phyloP scores from a whole-genome alignment of 2,797 vertebrate species.

The Darevskia nairensis region DNA sequence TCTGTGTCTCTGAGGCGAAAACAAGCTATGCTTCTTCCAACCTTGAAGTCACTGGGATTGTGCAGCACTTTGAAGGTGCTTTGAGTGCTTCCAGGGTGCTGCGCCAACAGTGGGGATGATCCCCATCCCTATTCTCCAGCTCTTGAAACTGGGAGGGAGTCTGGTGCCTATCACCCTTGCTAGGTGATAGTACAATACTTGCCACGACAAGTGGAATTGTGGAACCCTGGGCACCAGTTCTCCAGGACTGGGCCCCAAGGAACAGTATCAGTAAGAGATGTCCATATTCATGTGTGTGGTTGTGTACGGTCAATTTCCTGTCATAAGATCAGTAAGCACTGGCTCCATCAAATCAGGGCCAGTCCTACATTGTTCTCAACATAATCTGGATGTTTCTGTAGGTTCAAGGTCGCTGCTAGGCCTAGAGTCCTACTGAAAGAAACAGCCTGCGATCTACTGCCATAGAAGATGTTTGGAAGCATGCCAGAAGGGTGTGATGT shows the following conservation, averaged over 20 bases:
- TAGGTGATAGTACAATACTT: background rate
- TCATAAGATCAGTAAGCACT: background rate
- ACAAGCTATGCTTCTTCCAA: no score
- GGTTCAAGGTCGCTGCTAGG: background rate
- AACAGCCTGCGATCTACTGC: background rate
- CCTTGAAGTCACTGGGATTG: no score
- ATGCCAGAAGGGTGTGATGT: background rate
- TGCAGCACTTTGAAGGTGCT: no score
- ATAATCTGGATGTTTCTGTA: background rate
- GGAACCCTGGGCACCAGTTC: background rate
- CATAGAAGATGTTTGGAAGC: background rate
- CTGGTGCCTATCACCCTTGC: no score
- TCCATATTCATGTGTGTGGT: background rate
- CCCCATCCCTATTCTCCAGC: no score
- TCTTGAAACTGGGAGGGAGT: no score
- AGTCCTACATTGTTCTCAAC: no score
- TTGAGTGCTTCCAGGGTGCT: no score
- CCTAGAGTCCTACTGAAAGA: background rate
- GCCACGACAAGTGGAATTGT: background rate
- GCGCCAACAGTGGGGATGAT: no score
- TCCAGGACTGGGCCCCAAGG: background rate
- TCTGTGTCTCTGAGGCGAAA: no score
- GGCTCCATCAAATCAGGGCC: no score
- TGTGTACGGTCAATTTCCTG: background rate
- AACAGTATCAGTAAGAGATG: background rate